Conservation (phyloP, 2,888 invertebrate genomes). For the Acrobasis consociella region DNA sequence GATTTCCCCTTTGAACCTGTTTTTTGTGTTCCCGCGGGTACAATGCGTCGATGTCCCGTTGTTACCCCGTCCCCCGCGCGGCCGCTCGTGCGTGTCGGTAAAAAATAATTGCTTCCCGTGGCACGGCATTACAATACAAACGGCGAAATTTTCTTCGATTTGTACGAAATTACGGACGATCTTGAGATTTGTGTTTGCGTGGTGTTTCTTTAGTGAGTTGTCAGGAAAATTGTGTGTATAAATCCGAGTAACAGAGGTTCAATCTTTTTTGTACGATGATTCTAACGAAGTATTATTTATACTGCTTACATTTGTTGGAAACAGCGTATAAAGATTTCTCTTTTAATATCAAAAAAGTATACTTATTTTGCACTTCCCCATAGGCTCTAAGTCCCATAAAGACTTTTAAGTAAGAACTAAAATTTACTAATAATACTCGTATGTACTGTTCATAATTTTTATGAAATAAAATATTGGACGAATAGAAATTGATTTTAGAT, state of each 20-base stretch:
- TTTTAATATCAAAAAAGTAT: no score
- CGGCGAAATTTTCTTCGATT: constrained; percentile 44
- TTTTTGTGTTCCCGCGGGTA: constrained; percentile 75
- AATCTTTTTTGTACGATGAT: no score
- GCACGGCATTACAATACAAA: constrained; percentile 62
- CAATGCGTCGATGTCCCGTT: constrained; percentile 69
- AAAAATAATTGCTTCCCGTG: constrained; percentile 79
- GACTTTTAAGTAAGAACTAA: no score
- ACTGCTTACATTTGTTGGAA: no score
- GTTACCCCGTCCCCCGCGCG: constrained; percentile 41
- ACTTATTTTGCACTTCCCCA: no score
- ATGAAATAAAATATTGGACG: no score
- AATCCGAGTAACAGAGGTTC: not conserved
- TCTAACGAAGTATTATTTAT: no score
- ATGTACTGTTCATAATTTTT: no score
- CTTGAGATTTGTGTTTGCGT: constrained; percentile 18
- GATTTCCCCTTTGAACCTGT: constrained; percentile 61
- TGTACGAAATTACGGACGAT: constrained; percentile 31
- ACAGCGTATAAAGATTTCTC: no score
- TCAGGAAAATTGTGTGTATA: not conserved
- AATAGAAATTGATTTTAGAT: no score
- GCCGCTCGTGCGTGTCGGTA: constrained; percentile 75
- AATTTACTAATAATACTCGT: no score
- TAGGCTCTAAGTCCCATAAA: no score
- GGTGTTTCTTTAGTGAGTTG: not conserved